Base-by-base conservation (phyloP, 2,113 vertebrate species). In the Oncorhynchus clarkii region DNA sequence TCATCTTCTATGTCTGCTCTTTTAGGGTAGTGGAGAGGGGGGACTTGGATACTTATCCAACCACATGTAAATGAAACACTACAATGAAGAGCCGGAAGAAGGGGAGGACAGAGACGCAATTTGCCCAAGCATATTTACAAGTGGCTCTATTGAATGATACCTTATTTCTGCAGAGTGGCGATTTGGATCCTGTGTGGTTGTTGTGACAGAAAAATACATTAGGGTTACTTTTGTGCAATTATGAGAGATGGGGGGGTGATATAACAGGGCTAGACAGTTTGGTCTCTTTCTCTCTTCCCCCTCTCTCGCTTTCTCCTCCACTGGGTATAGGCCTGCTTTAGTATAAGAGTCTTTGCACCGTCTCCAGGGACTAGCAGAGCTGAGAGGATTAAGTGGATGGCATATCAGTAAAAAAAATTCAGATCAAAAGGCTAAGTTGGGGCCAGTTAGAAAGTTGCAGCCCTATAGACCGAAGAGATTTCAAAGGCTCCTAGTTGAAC, bases 401-500 rank as follows among this genome's bases (percentile, higher is more conserved):
- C 65, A 72, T 85, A 81, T 49, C 86, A 78, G 78, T 76, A 74
- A n/a, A 34, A 83, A 88, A 87, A 86, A 86, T 78, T 59, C 62
- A 87, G 78, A 87, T 92, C 78, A 88, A 89, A 92, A 92, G 87
- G 24, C 13, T 65, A 86, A 88, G 87, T 75, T 92, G 86, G 83
- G 80, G 74, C 3, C 86, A 82, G 85, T 70, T 78, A 76, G 81
- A 84, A 82, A 82, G 82, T 83, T 91, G 81, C 69, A 77, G 70
- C 88, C 72, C 83, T 77, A 81, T 74, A 88, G 87, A 88, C 84
- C 69, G 75, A 76, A 85, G 79, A 74, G 74, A 86, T 93, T 92
- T 93, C 87, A 92, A 92, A 93, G 88, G 20, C 85, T 90, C 76
- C 60, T 79, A 82, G 86, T 86, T 81, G 84, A 88, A 93, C 89